A percentile compares a stretch with the other conserved stretches of the same genome.
phyloP scores from a whole-genome alignment of 2,888 invertebrate genomes.

The Cyaniris semiargus region DNA sequence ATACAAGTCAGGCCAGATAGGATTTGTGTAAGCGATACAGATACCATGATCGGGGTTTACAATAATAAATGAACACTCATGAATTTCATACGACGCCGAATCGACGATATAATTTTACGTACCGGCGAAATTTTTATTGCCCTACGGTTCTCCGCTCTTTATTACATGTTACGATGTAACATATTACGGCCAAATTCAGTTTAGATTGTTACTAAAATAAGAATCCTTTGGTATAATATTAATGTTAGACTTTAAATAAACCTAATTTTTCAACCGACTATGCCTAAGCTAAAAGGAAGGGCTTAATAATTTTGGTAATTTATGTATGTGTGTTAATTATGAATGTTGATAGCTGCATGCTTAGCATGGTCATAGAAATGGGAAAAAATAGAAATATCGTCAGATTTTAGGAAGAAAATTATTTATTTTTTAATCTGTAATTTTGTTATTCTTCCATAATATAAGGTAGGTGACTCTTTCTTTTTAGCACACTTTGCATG shows the following conservation, averaged over 20 bases:
- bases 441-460: too few species aligned
- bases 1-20: neutral
- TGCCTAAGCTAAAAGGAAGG: too few species aligned
- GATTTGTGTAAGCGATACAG: slow-evolving; percentile 19
- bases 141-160: slow-evolving; percentile 65
- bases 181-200: neutral
- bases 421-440: too few species aligned
- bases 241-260: neutral
- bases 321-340: neutral
- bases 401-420: too few species aligned
- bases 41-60: slow-evolving; percentile 26
- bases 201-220: neutral
- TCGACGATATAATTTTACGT: slow-evolving; percentile 75
- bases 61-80: slow-evolving; percentile 31
- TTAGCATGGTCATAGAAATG: too few species aligned
- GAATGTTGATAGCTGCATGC: too few species aligned
- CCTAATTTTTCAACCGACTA: neutral
- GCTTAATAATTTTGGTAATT: neutral
- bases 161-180: slow-evolving; percentile 55
- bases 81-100: slow-evolving; percentile 50
- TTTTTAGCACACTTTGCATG: too few species aligned
- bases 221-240: neutral
- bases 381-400: too few species aligned
- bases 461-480: too few species aligned
- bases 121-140: slow-evolving; percentile 59